Conservation (phyloP, 2,797 vertebrate species). For the Malacoraja senta region DNA sequence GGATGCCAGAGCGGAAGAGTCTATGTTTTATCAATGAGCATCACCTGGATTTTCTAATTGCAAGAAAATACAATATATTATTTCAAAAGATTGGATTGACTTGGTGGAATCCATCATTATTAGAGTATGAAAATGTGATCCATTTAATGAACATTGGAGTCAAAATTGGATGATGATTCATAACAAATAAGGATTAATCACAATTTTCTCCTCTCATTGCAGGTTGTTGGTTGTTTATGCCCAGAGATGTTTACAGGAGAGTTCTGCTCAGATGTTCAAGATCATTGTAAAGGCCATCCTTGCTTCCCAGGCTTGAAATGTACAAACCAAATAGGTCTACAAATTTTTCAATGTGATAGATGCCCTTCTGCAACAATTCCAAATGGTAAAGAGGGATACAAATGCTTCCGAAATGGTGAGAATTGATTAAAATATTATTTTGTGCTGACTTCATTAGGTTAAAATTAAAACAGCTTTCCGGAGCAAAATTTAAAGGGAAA, state of each 20-base stretch:
- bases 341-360: constrained; percentile 57
- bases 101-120: background rate
- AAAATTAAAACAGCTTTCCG: background rate
- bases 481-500: background rate
- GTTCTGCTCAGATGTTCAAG: constrained; percentile 56
- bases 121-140: background rate
- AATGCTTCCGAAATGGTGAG: constrained; percentile 69
- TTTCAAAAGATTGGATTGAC: background rate
- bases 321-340: constrained; percentile 41
- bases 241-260: constrained; percentile 59
- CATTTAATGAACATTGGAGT: background rate
- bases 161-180: no score
- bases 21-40: background rate
- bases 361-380: constrained; percentile 59
- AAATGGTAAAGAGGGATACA: constrained; percentile 58
- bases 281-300: constrained; percentile 59
- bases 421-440: constrained; percentile 26
- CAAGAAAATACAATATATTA: background rate
- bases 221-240: constrained; percentile 69
- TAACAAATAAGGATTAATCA: background rate
- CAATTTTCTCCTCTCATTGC: constrained; percentile 23
- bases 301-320: constrained; percentile 65
- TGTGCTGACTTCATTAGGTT: background rate
- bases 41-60: background rate
- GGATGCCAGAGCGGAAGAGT: background rate